Evolutionary conservation across 1,140 invertebrate genomes (phyloP), one percentile per base, ranked within the genome.

Genomic region (Cyclina sinensis): DNA sequence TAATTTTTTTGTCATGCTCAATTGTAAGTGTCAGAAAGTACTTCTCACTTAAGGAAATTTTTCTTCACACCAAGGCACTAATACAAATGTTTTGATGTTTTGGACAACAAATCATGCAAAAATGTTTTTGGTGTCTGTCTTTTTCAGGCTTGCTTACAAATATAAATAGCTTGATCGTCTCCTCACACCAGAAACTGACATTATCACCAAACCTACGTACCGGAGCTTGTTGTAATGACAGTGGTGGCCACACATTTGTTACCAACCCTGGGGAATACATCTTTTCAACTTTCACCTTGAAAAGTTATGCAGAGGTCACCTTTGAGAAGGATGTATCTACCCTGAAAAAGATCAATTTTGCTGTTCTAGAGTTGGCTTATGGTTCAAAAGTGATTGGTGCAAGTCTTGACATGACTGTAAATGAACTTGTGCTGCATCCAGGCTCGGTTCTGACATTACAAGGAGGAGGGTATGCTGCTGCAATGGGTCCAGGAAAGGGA

Each of bases 101-200:
- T n/a, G n/a, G n/a, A n/a, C n/a, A n/a, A n/a, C n/a, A n/a, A n/a
- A n/a, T n/a, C n/a, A n/a, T n/a, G n/a, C n/a, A n/a, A n/a, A n/a
- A n/a, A n/a, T n/a, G n/a, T n/a, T n/a, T 18, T 65, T 35, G 35
- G 4, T 35, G 18, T 70, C 37, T 27, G 4, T 87, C 1, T 84
- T 54, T 82, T 82, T 32, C 76, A 94, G 93, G 93, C 39, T 91
- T 88, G 43, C 82, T 94, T n/a, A 91, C 92, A 21, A 94, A 94
- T 81, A 91, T 94, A 27, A 79, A 80, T 16, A 89, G 81, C 51
- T 62, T 94, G 82, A 89, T 93, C 18, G 89, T 94, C 24, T 90
- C 93, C 0, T 88, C 91, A 16, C 24, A 90, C 24, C 92, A 92
- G 88, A 88, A 90, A 30, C 89, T 89, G 32, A 90, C 84, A 65